These are phyloP conservation scores for Andrena flavipes DNA, from an alignment of 2,888 invertebrate genomes.

Conservation along the genomic window DNA sequence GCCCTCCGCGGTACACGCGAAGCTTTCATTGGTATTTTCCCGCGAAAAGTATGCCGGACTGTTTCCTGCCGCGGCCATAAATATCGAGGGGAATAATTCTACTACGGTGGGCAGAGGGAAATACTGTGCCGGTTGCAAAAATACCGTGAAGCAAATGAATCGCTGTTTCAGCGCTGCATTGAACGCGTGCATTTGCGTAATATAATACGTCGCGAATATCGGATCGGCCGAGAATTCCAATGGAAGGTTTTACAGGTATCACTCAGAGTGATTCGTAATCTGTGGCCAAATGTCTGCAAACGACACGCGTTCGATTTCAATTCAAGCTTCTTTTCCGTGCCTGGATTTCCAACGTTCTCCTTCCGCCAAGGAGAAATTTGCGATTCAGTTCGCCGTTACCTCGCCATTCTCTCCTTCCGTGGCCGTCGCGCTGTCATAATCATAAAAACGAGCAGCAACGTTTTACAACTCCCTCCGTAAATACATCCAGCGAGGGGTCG, in stretches of 20 bases:
- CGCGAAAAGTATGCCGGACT: constrained; percentile 27
- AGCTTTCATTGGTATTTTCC: constrained; percentile 40
- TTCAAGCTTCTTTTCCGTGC: background rate
- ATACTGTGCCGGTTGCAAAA: background rate
- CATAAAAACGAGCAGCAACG: constrained; percentile 19
- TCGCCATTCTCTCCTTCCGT: constrained; percentile 5
- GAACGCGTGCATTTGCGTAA: background rate
- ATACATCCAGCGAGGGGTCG: background rate
- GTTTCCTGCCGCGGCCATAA: constrained; percentile 13
- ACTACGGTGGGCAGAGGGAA: background rate
- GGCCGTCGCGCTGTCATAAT: background rate
- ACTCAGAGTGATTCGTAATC: background rate
- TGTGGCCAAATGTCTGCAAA: constrained; percentile 13
- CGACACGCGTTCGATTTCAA: background rate
- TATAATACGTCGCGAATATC: constrained; percentile 9
- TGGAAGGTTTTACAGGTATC: background rate
- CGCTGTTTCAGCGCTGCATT: background rate
- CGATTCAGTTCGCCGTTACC: background rate
- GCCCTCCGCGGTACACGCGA: constrained; percentile 5
- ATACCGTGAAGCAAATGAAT: constrained; percentile 4
- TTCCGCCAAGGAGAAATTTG: background rate
- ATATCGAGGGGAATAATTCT: constrained; percentile 44
- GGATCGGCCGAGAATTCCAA: constrained; percentile 2
- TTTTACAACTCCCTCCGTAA: constrained; percentile 6
- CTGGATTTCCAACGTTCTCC: background rate